Evolutionary conservation across 2,888 invertebrate species (phyloP), one percentile per base, ranked within the genome.

Genomic region (Dolichopus griseipennis): DNA sequence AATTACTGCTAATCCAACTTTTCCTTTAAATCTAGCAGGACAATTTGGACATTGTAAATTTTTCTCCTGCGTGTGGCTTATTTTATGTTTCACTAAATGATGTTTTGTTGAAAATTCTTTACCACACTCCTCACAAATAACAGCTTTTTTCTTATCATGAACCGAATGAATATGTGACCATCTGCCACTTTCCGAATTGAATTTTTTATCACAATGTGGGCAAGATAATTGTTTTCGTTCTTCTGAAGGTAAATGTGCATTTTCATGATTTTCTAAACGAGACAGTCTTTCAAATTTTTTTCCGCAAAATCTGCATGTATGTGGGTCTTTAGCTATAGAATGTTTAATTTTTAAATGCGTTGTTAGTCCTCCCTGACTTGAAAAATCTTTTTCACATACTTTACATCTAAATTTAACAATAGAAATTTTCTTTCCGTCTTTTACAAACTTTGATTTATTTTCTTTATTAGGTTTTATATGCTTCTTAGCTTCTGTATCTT

Each of bases 151-250:
- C n/a, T 37, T 37, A 18, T 64, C 64, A 64, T 64, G 64, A n/a
- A 64, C 64, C 7, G 64, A 34, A 37, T 64, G 64, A 18, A 64
- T 64, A 37, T 64, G 64, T 64, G 64, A 64, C 64, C 64, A 64
- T 64, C 33, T 34, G 2, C 64, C 64, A 37, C 64, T 64, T 18
- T 64, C n/a, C 15, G 64, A 77, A n/a, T 75, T 75, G 33, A 78
- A 80, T 65, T 75, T 76, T 69, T 77, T 79, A 41, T 78, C 77
- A 68, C 80, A 80, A 41, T 74, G 76, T 15, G 72, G 69, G 69
- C 80, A 81, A 10, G 66, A 71, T 67, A 74, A 73, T 6, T 73
- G 72, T 22, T 72, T 66, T 21, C 74, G 74, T 61, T 73, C 73
- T 3, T 74, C 72, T 65, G 76, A 65, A 0, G 79, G 78, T 65